Evolutionary conservation across 2,113 vertebrate species (phyloP).

Genomic region (Smithornis capensis): DNA sequence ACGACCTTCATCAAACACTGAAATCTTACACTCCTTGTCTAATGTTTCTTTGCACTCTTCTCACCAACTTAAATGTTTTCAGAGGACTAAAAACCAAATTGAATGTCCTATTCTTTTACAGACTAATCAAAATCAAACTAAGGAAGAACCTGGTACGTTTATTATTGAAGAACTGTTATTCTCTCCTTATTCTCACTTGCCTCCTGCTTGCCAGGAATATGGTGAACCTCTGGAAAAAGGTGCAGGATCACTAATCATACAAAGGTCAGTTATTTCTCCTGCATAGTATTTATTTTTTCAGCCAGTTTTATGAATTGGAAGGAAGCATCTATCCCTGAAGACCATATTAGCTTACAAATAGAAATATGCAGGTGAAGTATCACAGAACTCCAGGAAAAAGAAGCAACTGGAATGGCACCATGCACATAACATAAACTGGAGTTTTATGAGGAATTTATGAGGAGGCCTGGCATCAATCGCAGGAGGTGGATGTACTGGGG

Average conservation of each 20-base stretch:
- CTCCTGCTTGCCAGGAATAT: not conserved
- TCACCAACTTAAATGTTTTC: not conserved
- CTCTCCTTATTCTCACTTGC: not conserved
- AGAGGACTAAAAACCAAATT: not conserved
- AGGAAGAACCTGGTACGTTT: not conserved
- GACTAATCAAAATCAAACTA: not conserved
- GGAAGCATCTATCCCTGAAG: not conserved
- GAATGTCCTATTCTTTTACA: not conserved
- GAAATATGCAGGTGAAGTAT: not conserved
- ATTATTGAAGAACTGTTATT: not conserved
- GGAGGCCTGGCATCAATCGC: not conserved
- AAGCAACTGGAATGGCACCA: not conserved
- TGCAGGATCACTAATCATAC: not conserved
- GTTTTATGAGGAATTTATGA: not conserved
- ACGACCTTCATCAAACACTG: not conserved
- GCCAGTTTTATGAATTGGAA: not conserved
- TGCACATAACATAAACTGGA: not conserved
- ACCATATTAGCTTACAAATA: not conserved
- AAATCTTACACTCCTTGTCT: not conserved
- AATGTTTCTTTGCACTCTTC: not conserved
- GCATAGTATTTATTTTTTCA: conserved; percentile 2
- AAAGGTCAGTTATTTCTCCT: conserved; percentile 9
- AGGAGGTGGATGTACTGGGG: not conserved
- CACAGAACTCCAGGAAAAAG: not conserved
- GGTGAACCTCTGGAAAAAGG: not conserved